Base-by-base conservation (phyloP, 2,888 invertebrate genomes). In the Emesis furor region DNA sequence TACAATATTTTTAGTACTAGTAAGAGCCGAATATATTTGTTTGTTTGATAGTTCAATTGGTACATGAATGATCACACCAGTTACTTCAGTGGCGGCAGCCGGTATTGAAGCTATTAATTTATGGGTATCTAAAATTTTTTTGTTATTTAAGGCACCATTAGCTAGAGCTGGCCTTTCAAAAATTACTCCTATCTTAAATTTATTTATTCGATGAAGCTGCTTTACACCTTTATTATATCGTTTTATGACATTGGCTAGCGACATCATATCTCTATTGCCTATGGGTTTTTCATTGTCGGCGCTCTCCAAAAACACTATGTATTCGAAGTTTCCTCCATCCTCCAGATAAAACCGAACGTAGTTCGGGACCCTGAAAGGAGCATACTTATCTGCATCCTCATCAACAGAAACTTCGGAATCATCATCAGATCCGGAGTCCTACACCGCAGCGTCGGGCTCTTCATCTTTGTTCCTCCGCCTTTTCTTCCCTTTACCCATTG, bases 1-100 rank as follows among this genome's bases (percentile, higher is more conserved):
- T 39, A 78, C 72, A 14, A 78, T 72, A 65, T 78, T 78, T 72
- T 78, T 78, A 8, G 71, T n/a, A n/a, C 62, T 78, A 32, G 42
- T 35, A 4, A 55, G 24, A 3, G 69, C 55, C n/a, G 68, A 12
- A 69, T 69, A 69, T 42, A 76, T 76, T 76, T 76, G 55, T 55
- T 37, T 42, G 30, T 76, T 76, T 35, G 46, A 46, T 24, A 76
- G 17, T 7, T 76, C 59, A 14, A 76, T 8, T 37, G 76, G 76
- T 8, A 76, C 76, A 69, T 69, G 51, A 24, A n/a, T 35, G 3
- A 65, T 37, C 7, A 75, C 74, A 42, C 62, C 74, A n/a, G 74
- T 75, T 14, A 75, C 42, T 37, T 62, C 65, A 17, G 37, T 75
- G 30, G 59, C 59, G 59, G 59, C 59, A 59, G 59, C 59, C 59